Evolutionary conservation across 2,113 vertebrate species (phyloP), one percentile per base, ranked within the genome.

Genomic region (Murina feae): DNA sequence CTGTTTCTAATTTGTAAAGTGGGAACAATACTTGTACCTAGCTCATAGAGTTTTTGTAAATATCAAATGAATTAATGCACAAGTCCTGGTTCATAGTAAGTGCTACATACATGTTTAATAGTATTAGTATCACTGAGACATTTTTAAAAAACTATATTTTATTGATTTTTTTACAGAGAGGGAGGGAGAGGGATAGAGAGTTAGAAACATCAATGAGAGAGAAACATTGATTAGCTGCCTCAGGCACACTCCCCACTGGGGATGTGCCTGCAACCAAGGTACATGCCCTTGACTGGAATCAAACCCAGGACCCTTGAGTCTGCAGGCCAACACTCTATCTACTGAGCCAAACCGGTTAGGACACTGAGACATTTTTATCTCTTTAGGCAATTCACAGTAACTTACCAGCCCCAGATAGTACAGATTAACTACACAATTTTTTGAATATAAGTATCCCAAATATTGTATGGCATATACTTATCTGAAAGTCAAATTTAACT

Each of bases 401-500:
- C 58, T 90, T 65, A 47, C 11, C 35, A 42, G 23, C 3, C 16
- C 35, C n/a, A 47, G 49, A 81, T 85, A 39, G 17, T 63, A 47
- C 21, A 91, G 18, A 20, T 58, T 74, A 78, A 68, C 9, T 65
- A 17, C 9, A 16, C 6, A 7, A 6, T 60, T 53, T 44, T 75
- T 28, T 7, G 1, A n/a, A 10, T 60, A 5, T 42, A 44, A 35
- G 65, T 58, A 44, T 65, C 1, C 18, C 12, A 65, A 37, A 60
- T 80, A 35, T 69, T 86, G 0, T 23, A n/a, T 84, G 18, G 32
- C 20, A 51, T 11, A 25, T 53, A 30, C 9, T 58, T 9, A 37
- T 21, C 23, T 81, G 28, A 89, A 86, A 71, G 83, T 95, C 30
- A 60, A 72, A 80, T 89, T 68, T 93, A 74, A 83, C 17, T 80